A percentile compares a stretch with the other conserved stretches of the same genome.
Evolutionary conservation across 2,113 vertebrate genomes (phyloP).

Genomic region (Psittacula cyanocephala): DNA sequence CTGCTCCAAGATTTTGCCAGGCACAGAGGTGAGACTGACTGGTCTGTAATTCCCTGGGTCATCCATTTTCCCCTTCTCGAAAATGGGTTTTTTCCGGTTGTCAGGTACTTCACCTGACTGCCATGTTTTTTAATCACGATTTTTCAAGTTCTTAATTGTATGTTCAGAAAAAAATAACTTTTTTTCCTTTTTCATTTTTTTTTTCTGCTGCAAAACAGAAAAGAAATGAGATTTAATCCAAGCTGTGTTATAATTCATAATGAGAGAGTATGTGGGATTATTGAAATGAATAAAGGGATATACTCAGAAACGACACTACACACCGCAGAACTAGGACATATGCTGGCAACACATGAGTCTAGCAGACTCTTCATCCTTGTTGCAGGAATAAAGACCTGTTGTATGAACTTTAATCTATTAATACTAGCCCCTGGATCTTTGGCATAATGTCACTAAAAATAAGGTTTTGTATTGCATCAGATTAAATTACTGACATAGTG

Average conservation of each 20-base stretch:
- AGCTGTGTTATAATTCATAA: neutral
- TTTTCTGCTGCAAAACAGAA: neutral
- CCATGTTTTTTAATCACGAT: too few relatives aligned
- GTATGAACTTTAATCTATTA: neutral
- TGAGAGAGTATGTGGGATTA: neutral
- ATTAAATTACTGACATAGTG: constrained; percentile 42
- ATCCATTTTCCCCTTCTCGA: too few relatives aligned
- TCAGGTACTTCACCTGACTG: too few relatives aligned
- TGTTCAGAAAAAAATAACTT: neutral
- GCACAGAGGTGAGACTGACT: too few relatives aligned
- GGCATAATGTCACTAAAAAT: neutral
- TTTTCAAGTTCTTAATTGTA: neutral
- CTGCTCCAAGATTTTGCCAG: too few relatives aligned
- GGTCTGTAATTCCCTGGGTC: too few relatives aligned
- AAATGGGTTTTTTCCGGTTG: too few relatives aligned
- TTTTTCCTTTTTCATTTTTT: neutral
- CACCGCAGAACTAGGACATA: neutral
- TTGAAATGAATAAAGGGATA: neutral
- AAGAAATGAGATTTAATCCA: neutral
- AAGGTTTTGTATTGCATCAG: constrained; percentile 22
- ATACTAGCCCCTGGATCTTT: neutral
- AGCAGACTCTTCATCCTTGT: neutral
- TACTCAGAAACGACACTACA: neutral
- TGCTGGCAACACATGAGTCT: neutral
- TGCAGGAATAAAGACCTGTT: neutral